These are phyloP conservation scores for Halichondria panicea DNA, from an alignment of 37 sponge, comb jelly and placozoan genomes.

Conservation along the genomic window DNA sequence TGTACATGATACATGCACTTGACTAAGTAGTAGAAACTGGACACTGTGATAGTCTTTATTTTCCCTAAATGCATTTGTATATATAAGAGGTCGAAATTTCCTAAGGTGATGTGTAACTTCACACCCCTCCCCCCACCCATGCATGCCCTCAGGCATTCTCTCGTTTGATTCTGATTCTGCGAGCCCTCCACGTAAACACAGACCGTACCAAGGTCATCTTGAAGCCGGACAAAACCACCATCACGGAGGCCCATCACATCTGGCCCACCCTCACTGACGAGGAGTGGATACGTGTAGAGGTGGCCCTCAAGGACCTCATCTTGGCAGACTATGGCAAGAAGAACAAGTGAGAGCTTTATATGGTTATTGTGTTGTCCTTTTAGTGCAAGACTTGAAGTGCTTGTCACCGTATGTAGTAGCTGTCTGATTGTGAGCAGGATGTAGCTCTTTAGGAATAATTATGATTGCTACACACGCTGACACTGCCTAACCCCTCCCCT, in stretches of 20 bases:
- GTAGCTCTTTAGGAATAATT: neutral
- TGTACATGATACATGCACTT: no score
- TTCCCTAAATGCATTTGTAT: neutral
- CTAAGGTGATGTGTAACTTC: no score
- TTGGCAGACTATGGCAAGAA: constrained; percentile 99
- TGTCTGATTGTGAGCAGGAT: neutral
- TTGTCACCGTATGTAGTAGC: neutral
- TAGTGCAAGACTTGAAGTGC: neutral
- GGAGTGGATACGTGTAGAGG: constrained; percentile 98
- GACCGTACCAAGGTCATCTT: constrained; percentile 97
- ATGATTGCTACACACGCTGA: no score
- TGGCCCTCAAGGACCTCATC: constrained; percentile 96
- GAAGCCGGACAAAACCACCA: constrained; percentile 99
- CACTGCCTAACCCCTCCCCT: no score
- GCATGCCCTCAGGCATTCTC: constrained; percentile 81
- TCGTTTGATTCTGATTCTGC: constrained; percentile 94
- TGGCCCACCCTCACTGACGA: constrained; percentile 97
- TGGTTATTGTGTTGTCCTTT: neutral
- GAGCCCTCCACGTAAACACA: constrained; percentile 98
- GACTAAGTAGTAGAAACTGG: neutral
- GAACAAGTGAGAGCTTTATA: constrained; percentile 80
- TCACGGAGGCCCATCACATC: constrained; percentile 99
- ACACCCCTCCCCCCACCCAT: neutral
- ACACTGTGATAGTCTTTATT: neutral
- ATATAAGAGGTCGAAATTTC: no score